phyloP scores from a whole-genome alignment of 2,113 vertebrate species.

The Sphaerodactylus townsendi region DNA sequence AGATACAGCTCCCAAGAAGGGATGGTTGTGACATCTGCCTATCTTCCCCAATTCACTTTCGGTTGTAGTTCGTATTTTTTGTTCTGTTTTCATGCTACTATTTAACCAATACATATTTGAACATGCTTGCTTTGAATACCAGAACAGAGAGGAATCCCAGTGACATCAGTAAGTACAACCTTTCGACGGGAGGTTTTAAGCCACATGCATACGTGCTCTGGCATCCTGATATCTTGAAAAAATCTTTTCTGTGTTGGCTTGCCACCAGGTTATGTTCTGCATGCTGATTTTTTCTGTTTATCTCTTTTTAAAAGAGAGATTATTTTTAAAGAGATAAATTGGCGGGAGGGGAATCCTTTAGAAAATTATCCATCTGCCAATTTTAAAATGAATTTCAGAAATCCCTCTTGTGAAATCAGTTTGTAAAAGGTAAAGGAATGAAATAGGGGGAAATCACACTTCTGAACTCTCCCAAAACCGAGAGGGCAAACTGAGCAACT shows the following conservation, averaged over 20 bases:
- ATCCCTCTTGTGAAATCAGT: background rate
- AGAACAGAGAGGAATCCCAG: background rate
- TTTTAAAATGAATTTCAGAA: background rate
- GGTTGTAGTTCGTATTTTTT: background rate
- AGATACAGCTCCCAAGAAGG: background rate
- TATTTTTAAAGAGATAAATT: too few relatives aligned
- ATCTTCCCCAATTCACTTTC: background rate
- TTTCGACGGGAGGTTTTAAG: background rate
- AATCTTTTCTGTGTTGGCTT: background rate
- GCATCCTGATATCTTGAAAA: background rate
- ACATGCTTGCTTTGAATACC: background rate
- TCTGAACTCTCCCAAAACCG: background rate
- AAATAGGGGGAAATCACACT: background rate
- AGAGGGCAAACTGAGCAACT: background rate
- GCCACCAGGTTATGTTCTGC: background rate
- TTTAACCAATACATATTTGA: too few relatives aligned
- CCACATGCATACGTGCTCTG: background rate
- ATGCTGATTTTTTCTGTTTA: background rate
- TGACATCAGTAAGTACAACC: too few relatives aligned
- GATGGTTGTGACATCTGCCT: background rate
- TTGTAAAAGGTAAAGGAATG: background rate
- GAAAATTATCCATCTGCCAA: background rate
- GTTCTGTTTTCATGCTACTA: background rate
- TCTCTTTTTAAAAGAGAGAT: too few relatives aligned
- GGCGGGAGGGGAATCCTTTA: too few relatives aligned